These are phyloP conservation scores for Leptinotarsa juncta DNA, from an alignment of 2,888 invertebrate species.

Conservation along the genomic window DNA sequence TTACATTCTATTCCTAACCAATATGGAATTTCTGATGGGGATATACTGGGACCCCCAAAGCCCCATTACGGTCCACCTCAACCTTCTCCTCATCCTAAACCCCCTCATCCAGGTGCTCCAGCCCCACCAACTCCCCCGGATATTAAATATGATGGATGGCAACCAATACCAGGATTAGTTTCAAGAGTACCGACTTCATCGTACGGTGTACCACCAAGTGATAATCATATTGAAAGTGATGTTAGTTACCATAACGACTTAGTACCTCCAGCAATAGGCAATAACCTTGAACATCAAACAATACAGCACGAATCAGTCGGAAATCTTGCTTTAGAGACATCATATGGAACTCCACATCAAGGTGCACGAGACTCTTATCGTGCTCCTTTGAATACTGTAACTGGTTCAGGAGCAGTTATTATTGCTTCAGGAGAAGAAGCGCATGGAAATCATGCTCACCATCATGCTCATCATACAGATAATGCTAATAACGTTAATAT, in stretches of 20 bases:
- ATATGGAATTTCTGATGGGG: constrained; percentile 44
- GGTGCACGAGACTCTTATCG: constrained; percentile 69
- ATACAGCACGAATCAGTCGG: constrained; percentile 42
- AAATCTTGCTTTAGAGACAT: constrained; percentile 41
- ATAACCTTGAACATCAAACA: constrained; percentile 44
- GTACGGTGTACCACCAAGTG: constrained; percentile 57
- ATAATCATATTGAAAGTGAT: constrained; percentile 38
- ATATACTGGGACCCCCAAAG: constrained; percentile 35
- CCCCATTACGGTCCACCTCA: constrained; percentile 71
- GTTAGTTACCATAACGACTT: constrained; percentile 58
- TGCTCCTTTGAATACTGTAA: constrained; percentile 66
- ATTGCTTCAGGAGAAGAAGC: constrained; percentile 60
- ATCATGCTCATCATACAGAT: constrained; percentile 1
- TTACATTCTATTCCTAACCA: constrained; percentile 39
- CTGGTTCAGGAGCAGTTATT: constrained; percentile 63
- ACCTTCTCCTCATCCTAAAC: constrained; percentile 68
- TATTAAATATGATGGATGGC: constrained; percentile 87
- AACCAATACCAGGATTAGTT: constrained; percentile 81
- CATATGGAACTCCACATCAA: constrained; percentile 42
- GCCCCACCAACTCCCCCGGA: constrained; percentile 81
- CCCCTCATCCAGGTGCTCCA: constrained; percentile 76
- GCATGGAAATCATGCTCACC: constrained; percentile 42
- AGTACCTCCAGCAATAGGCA: constrained; percentile 56
- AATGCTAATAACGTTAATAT: constrained; percentile 40
- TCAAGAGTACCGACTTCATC: constrained; percentile 58